These are phyloP conservation scores for Gnathonemus echidnorhynchus DNA, from an alignment of 2,113 vertebrate genomes.

Conservation along the genomic window DNA sequence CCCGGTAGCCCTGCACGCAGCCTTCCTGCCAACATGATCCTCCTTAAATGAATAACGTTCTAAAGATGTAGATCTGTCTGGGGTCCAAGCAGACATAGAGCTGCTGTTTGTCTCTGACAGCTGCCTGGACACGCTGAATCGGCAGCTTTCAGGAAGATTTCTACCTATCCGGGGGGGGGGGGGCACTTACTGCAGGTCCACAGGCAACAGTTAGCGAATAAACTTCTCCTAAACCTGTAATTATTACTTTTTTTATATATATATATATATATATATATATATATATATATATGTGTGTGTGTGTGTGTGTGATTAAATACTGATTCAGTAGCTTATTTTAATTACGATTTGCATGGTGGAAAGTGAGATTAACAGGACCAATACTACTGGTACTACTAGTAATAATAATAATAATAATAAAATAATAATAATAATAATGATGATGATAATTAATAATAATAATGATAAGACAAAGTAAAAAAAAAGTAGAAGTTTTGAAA, in stretches of 20 bases:
- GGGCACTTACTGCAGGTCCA: not conserved
- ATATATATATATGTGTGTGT: not conserved
- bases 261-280: not conserved
- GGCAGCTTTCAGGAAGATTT: not conserved
- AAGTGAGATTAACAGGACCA: not conserved
- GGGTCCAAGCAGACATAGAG: not conserved
- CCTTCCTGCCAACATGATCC: not conserved
- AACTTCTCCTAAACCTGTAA: not conserved
- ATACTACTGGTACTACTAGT: not conserved
- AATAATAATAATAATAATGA: not conserved
- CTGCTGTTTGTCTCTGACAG: slow-evolving; percentile 2
- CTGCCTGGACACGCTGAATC: not conserved
- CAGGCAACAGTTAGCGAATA: not conserved
- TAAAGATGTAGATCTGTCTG: not conserved
- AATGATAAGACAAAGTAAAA: not conserved
- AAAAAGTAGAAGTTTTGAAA: not conserved
- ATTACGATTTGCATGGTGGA: not conserved
- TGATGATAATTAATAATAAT: too few relatives aligned
- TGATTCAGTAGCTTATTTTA: not conserved
- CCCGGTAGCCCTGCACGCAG: not conserved
- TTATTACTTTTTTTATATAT: not conserved
- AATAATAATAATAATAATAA: not conserved
- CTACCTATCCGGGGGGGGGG: not conserved
- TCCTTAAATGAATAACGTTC: not conserved
- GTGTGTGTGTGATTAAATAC: not conserved